Percentiles rank a stretch among this genome's conserved stretches.
Conservation (phyloP, 2,113 vertebrate genomes). For the Argyrosomus japonicus region DNA sequence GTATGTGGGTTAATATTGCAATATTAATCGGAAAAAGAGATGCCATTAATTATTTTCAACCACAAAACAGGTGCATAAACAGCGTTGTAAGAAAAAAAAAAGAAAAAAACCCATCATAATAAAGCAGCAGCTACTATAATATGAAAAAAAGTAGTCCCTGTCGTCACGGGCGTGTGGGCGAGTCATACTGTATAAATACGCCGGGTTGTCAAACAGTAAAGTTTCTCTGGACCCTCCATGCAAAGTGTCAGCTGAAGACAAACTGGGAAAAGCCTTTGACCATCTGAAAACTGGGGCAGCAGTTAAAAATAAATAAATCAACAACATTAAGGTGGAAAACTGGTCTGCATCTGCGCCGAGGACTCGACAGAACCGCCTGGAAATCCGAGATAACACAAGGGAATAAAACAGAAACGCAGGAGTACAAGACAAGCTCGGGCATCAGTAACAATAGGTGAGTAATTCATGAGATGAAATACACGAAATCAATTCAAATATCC, state of each 20-base stretch:
- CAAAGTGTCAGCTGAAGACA: slow-evolving; percentile 60
- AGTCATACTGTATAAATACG: slow-evolving; percentile 85
- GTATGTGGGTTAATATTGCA: not conserved
- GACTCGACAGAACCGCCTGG: slow-evolving; percentile 17
- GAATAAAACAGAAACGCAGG: slow-evolving; percentile 51
- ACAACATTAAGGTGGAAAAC: not conserved
- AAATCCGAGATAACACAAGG: slow-evolving; percentile 24
- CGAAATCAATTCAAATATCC: not conserved
- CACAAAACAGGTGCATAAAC: not conserved
- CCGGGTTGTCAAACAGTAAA: slow-evolving; percentile 84
- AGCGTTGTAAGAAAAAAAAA: not conserved
- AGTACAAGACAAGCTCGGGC: slow-evolving; percentile 46
- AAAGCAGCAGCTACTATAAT: slow-evolving; percentile 21
- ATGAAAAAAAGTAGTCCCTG: slow-evolving; percentile 82
- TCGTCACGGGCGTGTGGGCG: slow-evolving; percentile 81
- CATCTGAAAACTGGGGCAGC: slow-evolving; percentile 18
- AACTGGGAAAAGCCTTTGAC: not conserved
- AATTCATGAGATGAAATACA: slow-evolving; percentile 9
- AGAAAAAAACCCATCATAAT: not conserved
- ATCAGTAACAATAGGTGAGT: slow-evolving; percentile 68
- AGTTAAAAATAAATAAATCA: not conserved
- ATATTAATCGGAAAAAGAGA: rapidly evolving
- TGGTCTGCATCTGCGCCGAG: not conserved
- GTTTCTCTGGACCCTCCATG: slow-evolving; percentile 75
- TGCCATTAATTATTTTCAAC: not conserved